A percentile compares a stretch with the other conserved stretches of the same genome.
These are phyloP conservation scores for Cephus sareptanus DNA, from an alignment of 2,888 invertebrate species.

Conservation along the genomic window DNA sequence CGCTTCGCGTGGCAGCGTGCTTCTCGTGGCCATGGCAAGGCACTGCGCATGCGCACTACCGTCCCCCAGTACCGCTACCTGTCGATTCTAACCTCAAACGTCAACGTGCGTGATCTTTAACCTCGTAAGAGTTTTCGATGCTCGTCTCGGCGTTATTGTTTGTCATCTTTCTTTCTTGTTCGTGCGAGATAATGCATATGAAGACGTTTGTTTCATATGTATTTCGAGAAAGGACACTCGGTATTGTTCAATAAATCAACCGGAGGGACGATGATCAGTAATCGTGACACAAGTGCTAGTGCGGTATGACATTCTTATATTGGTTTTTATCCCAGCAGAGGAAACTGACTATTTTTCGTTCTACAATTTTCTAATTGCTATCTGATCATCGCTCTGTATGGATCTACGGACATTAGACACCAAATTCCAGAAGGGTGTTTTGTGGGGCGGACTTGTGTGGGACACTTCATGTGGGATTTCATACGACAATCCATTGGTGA, in stretches of 20 bases:
- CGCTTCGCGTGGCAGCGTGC: not conserved
- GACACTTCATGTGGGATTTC: not conserved
- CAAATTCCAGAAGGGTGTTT: not conserved
- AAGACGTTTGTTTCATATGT: not conserved
- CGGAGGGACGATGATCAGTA: not conserved
- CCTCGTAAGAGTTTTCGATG: not conserved
- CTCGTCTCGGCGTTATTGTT: slow-evolving; percentile 5
- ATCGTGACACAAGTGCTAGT: not conserved
- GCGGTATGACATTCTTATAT: not conserved
- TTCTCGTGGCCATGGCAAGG: not conserved
- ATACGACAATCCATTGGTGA: not conserved
- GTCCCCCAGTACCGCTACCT: slow-evolving; percentile 45
- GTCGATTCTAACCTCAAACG: slow-evolving; percentile 61
- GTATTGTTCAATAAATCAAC: not conserved
- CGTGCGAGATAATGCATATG: not conserved
- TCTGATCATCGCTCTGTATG: too few species aligned
- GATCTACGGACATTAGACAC: not conserved
- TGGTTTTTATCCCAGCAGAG: not conserved
- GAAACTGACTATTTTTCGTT: not conserved
- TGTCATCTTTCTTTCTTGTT: not conserved
- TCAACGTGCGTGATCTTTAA: slow-evolving; percentile 41
- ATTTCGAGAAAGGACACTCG: not conserved
- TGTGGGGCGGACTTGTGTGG: too few species aligned
- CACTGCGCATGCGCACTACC: not conserved
- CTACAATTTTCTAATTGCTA: too few species aligned